phyloP scores from a whole-genome alignment of 2,113 vertebrate species.

The Thinocorus orbignyianus region DNA sequence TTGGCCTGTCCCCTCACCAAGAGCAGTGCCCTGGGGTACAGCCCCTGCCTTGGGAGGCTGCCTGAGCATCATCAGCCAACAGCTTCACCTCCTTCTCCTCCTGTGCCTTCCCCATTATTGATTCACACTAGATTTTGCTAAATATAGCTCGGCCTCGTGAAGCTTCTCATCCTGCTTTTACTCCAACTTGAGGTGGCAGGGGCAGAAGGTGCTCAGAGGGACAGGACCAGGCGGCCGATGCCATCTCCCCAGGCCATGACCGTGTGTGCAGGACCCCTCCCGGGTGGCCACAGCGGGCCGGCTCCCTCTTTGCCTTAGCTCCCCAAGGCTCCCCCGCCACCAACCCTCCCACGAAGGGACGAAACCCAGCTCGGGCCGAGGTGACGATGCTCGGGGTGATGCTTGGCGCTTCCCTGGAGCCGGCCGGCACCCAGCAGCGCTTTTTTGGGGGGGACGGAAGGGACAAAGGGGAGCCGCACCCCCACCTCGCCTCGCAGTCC shows the following conservation, averaged over 20 bases:
- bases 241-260: fast-evolving
- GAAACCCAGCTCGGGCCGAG: not conserved
- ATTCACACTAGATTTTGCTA: not conserved
- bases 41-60: not conserved
- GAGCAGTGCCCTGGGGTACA: not conserved
- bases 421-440: too few relatives aligned
- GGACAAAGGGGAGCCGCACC: too few relatives aligned
- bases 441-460: too few relatives aligned
- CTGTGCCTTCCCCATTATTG: not conserved
- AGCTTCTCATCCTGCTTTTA: not conserved
- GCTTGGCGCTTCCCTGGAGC: not conserved
- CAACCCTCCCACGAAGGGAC: fast-evolving
- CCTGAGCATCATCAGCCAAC: fast-evolving
- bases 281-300: too few relatives aligned
- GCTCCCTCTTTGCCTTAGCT: not conserved
- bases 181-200: not conserved
- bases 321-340: not conserved
- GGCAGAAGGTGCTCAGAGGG: not conserved
- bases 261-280: too few relatives aligned
- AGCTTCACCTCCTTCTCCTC: not conserved
- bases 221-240: not conserved
- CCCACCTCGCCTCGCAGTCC: too few relatives aligned
- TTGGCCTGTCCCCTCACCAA: fast-evolving
- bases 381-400: not conserved
- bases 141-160: not conserved